These are phyloP conservation scores for Lumbricus terrestris DNA, from an alignment of 2,888 invertebrate species.

Conservation along the genomic window DNA sequence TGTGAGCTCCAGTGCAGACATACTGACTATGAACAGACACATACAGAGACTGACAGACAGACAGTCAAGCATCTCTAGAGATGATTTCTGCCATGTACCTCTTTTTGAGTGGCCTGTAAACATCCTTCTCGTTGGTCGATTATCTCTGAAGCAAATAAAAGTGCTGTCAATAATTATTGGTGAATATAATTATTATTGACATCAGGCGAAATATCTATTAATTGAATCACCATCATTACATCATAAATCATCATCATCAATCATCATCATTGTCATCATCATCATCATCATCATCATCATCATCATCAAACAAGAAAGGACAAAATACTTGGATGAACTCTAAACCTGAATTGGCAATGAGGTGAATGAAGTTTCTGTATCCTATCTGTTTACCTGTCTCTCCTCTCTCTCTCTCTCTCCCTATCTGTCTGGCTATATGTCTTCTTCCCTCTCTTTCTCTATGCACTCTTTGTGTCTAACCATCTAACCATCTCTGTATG, in stretches of 20 bases:
- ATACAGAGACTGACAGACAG: not conserved
- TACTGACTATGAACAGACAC: too few relatives aligned
- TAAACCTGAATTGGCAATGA: not conserved
- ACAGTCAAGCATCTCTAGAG: not conserved
- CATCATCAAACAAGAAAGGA: not conserved
- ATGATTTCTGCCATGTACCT: not conserved
- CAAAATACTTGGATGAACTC: not conserved
- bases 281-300: too few relatives aligned
- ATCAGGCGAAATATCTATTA: not conserved
- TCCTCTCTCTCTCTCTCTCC: not conserved
- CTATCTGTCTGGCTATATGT: not conserved
- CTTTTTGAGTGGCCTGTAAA: not conserved
- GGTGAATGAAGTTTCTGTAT: not conserved
- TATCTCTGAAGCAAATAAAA: too few relatives aligned
- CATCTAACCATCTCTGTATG: too few relatives aligned
- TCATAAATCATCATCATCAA: too few relatives aligned
- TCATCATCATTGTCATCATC: too few relatives aligned
- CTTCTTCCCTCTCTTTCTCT: not conserved
- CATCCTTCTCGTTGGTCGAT: not conserved
- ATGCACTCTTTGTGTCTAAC: too few relatives aligned
- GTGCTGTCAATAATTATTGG: not conserved
- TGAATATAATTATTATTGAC: not conserved
- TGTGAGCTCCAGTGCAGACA: too few relatives aligned
- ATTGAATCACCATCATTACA: not conserved
- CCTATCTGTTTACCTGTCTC: not conserved